Evolutionary conservation across 2,797 vertebrate genomes (phyloP).

Genomic region (Muscicapa comitata): DNA sequence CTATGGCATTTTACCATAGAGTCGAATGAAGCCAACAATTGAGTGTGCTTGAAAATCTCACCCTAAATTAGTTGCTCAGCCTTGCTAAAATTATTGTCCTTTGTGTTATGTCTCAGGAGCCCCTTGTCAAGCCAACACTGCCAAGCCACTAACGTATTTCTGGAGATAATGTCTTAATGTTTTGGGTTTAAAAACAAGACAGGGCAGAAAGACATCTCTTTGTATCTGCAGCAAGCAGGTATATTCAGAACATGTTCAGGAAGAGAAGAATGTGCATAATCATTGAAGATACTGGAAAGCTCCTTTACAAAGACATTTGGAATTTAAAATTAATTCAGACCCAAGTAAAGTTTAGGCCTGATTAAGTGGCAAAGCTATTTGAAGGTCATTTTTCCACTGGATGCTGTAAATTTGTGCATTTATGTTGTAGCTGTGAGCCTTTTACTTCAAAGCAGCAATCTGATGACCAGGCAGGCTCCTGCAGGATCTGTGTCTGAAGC

Average conservation of each 20-base stretch:
- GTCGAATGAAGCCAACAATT: neutral
- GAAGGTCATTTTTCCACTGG: neutral
- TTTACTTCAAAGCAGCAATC: neutral
- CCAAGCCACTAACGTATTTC: constrained; percentile 3
- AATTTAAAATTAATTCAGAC: neutral
- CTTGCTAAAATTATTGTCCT: constrained; percentile 56
- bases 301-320: neutral
- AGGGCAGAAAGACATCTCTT: neutral
- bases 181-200: neutral
- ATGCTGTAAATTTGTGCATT: neutral
- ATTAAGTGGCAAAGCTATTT: neutral
- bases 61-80: constrained; percentile 56
- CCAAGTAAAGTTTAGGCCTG: neutral
- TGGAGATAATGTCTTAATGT: constrained; percentile 49
- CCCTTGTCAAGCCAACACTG: constrained; percentile 11
- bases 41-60: neutral
- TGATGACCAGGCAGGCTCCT: neutral
- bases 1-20: neutral
- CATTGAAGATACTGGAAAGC: neutral
- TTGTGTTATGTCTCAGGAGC: constrained; percentile 53
- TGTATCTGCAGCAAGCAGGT: neutral
- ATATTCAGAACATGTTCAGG: neutral
- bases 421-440: neutral
- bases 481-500: neutral
- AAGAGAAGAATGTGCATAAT: neutral